Percentiles rank a stretch among this genome's conserved stretches.
phyloP scores from a whole-genome alignment of 2,888 invertebrate species.

The Agriopis leucophaearia region DNA sequence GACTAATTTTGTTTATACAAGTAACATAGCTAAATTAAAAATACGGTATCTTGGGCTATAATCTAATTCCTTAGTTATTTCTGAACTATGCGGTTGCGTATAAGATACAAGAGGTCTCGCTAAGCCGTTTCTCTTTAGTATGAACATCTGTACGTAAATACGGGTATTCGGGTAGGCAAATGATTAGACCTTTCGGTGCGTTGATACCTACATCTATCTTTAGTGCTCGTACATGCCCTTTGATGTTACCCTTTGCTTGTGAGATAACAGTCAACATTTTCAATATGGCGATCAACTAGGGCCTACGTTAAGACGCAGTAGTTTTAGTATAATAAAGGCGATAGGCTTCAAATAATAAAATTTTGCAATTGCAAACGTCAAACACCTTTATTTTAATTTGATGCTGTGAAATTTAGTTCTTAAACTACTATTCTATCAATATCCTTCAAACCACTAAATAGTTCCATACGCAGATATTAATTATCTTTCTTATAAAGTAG shows the following conservation, averaged over 20 bases:
- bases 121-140: background rate
- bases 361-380: too few relatives aligned
- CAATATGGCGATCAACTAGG: background rate
- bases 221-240: conserved; percentile 21
- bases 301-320: background rate
- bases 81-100: background rate
- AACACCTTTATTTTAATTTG: too few relatives aligned
- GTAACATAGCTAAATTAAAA: too few relatives aligned
- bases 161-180: conserved; percentile 9
- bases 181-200: conserved; percentile 18
- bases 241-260: conserved; percentile 21
- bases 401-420: too few relatives aligned
- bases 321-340: too few relatives aligned
- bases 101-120: background rate
- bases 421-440: too few relatives aligned
- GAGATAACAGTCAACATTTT: conserved; percentile 10
- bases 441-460: too few relatives aligned
- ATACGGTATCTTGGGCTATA: background rate
- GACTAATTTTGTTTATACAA: too few relatives aligned
- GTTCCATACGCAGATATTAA: too few relatives aligned
- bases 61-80: background rate
- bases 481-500: too few relatives aligned
- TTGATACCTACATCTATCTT: conserved; percentile 15
- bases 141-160: conserved; percentile 13
- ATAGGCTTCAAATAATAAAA: too few relatives aligned